These are phyloP conservation scores for Lonchura striata DNA, from an alignment of 2,113 vertebrate species.

Conservation along the genomic window DNA sequence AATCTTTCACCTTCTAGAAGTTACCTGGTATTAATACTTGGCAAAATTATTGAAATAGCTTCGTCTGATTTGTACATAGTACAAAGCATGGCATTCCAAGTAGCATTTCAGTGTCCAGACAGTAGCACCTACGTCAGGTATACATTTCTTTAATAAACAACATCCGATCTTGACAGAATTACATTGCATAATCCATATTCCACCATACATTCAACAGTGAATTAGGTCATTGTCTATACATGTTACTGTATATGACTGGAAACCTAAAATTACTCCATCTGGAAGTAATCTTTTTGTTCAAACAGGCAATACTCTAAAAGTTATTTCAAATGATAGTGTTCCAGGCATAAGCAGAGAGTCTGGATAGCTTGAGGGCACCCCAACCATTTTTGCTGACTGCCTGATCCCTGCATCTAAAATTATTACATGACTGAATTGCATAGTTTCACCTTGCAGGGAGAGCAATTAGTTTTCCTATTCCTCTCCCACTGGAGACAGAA, in stretches of 20 bases:
- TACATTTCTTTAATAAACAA: not conserved
- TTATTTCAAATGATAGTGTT: not conserved
- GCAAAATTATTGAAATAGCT: not conserved
- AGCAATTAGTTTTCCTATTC: slow-evolving; percentile 6
- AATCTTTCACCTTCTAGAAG: not conserved
- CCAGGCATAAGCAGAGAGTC: not conserved
- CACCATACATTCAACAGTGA: not conserved
- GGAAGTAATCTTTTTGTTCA: not conserved
- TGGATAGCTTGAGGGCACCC: slow-evolving; percentile 40
- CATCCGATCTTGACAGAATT: not conserved
- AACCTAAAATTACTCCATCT: not conserved
- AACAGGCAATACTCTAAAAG: not conserved
- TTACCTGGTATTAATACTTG: not conserved
- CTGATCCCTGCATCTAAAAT: slow-evolving; percentile 31
- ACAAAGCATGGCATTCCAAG: not conserved
- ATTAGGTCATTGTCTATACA: not conserved
- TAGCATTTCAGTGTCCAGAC: not conserved
- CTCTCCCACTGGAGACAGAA: slow-evolving; percentile 1
- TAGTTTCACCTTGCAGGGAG: slow-evolving; percentile 50
- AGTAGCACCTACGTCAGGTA: not conserved
- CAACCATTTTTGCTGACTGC: slow-evolving; percentile 45
- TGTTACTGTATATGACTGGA: not conserved
- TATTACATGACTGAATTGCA: slow-evolving; percentile 35
- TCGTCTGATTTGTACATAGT: not conserved
- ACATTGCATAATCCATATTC: not conserved